Conservation (phyloP, 2,888 invertebrate species). For the Emmelina monodactyla region DNA sequence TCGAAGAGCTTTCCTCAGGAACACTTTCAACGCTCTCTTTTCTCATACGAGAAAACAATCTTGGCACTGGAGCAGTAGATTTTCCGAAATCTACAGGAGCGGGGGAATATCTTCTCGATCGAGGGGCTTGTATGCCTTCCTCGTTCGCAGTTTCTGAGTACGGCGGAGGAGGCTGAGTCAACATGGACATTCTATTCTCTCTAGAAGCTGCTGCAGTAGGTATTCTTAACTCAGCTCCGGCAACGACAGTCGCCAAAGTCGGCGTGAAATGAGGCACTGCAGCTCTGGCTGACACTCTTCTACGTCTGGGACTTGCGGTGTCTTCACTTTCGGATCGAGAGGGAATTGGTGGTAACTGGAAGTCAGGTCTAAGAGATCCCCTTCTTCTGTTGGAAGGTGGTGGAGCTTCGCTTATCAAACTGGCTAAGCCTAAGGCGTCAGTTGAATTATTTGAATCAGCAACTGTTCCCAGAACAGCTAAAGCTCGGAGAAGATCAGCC, state of each 20-base stretch:
- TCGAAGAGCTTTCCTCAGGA: slow-evolving; percentile 35
- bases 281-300: slow-evolving; percentile 49
- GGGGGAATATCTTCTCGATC: slow-evolving; percentile 47
- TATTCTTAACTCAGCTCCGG: slow-evolving; percentile 49
- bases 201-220: slow-evolving; percentile 43
- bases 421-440: slow-evolving; percentile 30
- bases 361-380: slow-evolving; percentile 44
- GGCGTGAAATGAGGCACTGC: slow-evolving; percentile 52
- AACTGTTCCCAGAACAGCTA: slow-evolving; percentile 71
- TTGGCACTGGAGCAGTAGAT: slow-evolving; percentile 45
- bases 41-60: slow-evolving; percentile 49
- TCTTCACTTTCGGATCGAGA: slow-evolving; percentile 32
- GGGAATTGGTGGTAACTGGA: slow-evolving; percentile 28
- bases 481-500: slow-evolving; percentile 80
- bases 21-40: slow-evolving; percentile 36
- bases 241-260: slow-evolving; percentile 52
- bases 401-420: slow-evolving; percentile 28
- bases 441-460: slow-evolving; percentile 19
- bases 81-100: slow-evolving; percentile 41
- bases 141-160: slow-evolving; percentile 37
- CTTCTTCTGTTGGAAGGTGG: slow-evolving; percentile 29
- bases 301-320: slow-evolving; percentile 35
- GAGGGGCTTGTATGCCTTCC: slow-evolving; percentile 32
- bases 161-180: slow-evolving; percentile 54
- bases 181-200: slow-evolving; percentile 51